Conservation (phyloP, 2,888 invertebrate genomes). For the Eupeodes luniger region DNA sequence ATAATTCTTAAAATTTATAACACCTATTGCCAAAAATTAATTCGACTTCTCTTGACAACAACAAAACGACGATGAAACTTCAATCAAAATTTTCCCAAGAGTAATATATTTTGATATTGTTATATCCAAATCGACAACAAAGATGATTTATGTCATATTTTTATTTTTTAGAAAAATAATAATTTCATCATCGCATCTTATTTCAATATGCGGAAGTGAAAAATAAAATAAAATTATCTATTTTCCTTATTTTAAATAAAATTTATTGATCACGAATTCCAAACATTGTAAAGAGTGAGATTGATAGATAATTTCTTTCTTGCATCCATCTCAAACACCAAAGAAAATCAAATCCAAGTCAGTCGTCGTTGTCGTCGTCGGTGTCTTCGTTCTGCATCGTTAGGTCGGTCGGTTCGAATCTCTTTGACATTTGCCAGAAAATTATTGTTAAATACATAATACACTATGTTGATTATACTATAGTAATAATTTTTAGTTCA, state of each 20-base stretch:
- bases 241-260: conserved; percentile 44
- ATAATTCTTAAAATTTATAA: too few relatives aligned
- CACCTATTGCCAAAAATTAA: too few relatives aligned
- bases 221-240: not conserved
- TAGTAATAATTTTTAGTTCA: not conserved
- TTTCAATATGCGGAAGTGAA: conserved; percentile 30
- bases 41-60: too few relatives aligned
- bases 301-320: not conserved
- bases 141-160: conserved; percentile 7
- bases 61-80: too few relatives aligned
- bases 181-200: conserved; percentile 18
- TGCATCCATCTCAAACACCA: not conserved
- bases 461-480: conserved; percentile 7
- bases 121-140: not conserved
- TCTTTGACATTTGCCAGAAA: conserved; percentile 34
- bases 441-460: conserved; percentile 27
- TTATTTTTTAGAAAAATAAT: not conserved
- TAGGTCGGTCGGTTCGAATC: not conserved
- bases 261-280: conserved; percentile 61
- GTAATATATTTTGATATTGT: not conserved
- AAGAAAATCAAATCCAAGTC: not conserved
- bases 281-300: not conserved
- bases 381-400: not conserved
- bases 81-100: not conserved
- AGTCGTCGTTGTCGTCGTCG: not conserved